Base-by-base conservation (phyloP, 2,797 vertebrate genomes). In the Chrysocyon brachyurus region DNA sequence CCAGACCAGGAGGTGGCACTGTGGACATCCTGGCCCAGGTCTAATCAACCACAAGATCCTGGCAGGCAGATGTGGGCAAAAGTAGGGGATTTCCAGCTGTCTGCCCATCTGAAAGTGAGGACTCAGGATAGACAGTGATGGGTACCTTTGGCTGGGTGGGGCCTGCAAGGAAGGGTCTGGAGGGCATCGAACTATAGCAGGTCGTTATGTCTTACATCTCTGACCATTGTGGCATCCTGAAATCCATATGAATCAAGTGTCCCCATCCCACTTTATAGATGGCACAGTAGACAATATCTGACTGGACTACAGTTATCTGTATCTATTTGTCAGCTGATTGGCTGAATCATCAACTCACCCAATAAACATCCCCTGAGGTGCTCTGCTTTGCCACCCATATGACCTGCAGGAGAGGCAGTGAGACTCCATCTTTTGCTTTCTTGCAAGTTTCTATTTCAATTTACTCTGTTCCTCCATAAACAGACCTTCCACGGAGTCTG, bases 311-410 rank as follows among this genome's bases (percentile, higher is more conserved):
- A 63, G n/a, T 16, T 24, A 28, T 19, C 68, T 7, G 3, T 7
- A 64, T 21, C 19, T 6, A n/a, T 14, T n/a, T 56, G 68, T 5
- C 4, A 6, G 7, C 0, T 17, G 59, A 36, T 0, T 15, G 56
- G 33, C 5, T 28, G 17, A 56, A 26, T 52, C 56, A 31, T 19
- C 70, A 0, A 15, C 54, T 64, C 70, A 70, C 22, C 84, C 61
- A 73, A 11, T 49, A 52, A 66, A 57, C 5, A 36, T 12, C 33
- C 36, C 22, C 26, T 0, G 7, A 78, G 64, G 78, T 1, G 36
- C 49, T 57, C 15, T 1, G 9, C 28, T 90, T 16, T 15, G 17
- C 46, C 52, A 54, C 90, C 24, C 70, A 24, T 28, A 52, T 17
- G 1, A 2, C 31, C 12, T 6, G 3, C 3, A 26, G 75, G 70